Conservation (phyloP, 2,113 vertebrate genomes). For the Ammodytes dubius region DNA sequence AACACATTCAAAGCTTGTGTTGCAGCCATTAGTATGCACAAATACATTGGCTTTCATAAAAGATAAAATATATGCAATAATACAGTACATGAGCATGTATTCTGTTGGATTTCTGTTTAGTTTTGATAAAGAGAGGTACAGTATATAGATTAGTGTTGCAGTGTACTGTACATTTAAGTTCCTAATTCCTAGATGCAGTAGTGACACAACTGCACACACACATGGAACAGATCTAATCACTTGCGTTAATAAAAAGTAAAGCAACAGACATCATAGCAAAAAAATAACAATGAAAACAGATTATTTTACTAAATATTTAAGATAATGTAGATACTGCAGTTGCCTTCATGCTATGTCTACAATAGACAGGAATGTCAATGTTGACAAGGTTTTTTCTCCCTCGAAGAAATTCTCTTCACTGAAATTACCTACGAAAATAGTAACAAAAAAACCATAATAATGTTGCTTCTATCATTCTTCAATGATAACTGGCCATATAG, state of each 20-base stretch:
- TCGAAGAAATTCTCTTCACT: no score
- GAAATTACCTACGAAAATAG: no score
- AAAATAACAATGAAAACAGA: background rate
- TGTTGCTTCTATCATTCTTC: no score
- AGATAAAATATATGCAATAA: background rate
- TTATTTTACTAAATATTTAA: background rate
- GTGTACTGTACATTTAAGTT: background rate
- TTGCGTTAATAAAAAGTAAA: background rate
- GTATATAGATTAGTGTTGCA: background rate
- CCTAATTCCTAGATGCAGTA: background rate
- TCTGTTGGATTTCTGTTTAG: background rate
- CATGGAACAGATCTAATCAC: background rate
- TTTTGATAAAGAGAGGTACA: background rate
- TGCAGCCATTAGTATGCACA: background rate
- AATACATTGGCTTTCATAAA: no score
- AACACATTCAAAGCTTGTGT: background rate
- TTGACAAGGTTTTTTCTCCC: no score
- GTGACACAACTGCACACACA: background rate
- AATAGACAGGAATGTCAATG: no score
- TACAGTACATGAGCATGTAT: background rate
- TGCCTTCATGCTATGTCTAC: background rate
- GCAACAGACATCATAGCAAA: no score
- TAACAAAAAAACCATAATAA: no score
- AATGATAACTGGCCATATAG: no score
- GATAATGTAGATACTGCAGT: background rate